Evolutionary conservation across 2,113 vertebrate species (phyloP).

Genomic region (Prionailurus bengalensis): DNA sequence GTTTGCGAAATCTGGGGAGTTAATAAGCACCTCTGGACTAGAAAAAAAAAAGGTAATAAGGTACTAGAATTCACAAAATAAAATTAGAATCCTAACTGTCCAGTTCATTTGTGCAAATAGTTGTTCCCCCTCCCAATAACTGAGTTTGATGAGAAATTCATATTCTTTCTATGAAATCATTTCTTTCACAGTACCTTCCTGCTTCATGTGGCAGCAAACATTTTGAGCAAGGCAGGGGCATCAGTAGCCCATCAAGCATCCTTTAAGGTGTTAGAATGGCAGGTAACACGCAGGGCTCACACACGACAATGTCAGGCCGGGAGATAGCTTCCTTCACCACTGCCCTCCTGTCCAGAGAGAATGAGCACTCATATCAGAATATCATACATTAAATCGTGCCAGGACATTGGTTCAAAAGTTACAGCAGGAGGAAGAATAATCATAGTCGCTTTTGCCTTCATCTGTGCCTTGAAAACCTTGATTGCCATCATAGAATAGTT

Average conservation of each 20-base stretch:
- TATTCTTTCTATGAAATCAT: conserved; percentile 9
- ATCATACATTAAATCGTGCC: neutral
- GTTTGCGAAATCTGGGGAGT: neutral
- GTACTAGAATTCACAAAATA: neutral
- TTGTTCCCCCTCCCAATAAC: neutral
- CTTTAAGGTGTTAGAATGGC: neutral
- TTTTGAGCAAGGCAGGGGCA: neutral
- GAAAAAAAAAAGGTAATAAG: neutral
- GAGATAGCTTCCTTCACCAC: neutral
- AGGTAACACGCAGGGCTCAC: neutral
- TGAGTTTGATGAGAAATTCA: neutral
- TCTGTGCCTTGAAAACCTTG: neutral
- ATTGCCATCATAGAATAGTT: neutral
- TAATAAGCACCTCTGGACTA: neutral
- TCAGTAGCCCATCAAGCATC: neutral
- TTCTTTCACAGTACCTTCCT: conserved; percentile 14
- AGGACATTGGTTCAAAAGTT: neutral
- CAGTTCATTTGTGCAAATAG: neutral
- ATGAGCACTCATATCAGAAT: neutral
- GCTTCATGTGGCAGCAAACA: neutral
- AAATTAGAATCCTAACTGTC: neutral
- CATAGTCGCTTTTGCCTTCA: neutral
- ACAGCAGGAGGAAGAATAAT: neutral
- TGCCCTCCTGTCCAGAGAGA: neutral
- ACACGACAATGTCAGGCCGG: neutral